Percentiles rank a stretch among this genome's conserved stretches.
Conservation (phyloP, 2,113 vertebrate species). For the Hippocampus barbouri region DNA sequence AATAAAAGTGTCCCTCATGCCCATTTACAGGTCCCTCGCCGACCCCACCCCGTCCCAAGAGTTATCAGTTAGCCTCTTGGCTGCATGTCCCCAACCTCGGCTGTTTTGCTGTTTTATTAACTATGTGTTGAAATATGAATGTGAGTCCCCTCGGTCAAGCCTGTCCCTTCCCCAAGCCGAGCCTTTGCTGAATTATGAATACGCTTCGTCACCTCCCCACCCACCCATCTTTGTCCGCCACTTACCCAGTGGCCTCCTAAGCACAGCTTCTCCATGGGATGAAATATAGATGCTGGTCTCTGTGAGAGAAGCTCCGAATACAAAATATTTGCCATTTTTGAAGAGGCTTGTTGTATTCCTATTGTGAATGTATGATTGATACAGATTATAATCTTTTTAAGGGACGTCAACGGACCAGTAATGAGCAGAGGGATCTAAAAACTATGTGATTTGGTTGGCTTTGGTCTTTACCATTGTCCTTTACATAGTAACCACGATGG, state of each 20-base stretch:
- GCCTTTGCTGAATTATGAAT: constrained; percentile 14
- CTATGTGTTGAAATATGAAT: constrained; percentile 57
- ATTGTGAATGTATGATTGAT: background rate
- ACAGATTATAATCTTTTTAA: background rate
- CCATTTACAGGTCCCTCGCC: constrained; percentile 44
- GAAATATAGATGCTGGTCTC: constrained; percentile 3
- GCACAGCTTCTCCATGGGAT: background rate
- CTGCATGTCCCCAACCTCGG: constrained; percentile 13
- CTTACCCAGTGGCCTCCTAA: background rate
- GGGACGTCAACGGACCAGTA: background rate
- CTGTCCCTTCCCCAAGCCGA: constrained; percentile 11
- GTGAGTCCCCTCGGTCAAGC: constrained; percentile 38
- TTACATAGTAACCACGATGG: background rate
- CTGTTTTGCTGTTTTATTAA: constrained; percentile 49
- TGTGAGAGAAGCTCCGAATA: background rate
- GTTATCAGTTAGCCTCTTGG: constrained; percentile 22
- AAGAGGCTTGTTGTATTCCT: background rate
- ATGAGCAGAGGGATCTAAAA: background rate
- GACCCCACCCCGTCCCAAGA: background rate
- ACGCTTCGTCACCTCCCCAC: background rate
- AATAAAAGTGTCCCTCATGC: constrained; percentile 51
- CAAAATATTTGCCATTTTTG: background rate
- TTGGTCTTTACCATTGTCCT: background rate
- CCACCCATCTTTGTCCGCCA: constrained; percentile 1
- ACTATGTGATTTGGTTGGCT: background rate